Evolutionary conservation across 2,113 vertebrate genomes (phyloP), one percentile per base, ranked within the genome.

Genomic region (Etia nguti): DNA sequence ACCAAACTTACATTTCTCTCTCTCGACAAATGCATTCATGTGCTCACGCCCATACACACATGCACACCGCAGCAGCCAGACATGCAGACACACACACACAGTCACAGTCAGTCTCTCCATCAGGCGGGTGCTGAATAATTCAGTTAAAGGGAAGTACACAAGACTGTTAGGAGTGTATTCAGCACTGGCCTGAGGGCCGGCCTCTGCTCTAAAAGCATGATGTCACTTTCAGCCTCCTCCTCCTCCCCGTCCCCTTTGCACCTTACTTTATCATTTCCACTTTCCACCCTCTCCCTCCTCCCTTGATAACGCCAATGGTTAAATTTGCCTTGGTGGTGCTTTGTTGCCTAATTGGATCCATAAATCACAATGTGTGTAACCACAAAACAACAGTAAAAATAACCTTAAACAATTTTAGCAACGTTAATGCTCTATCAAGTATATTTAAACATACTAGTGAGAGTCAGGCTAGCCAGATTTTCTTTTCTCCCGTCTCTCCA

Each of bases 171-270:
- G 87, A 92, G 91, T 70, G 90, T 90, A 88, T 95, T 88, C 90
- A 88, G 92, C 8, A 20, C 56, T 86, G 93, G 93, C 94, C 95
- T 73, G 86, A 86, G 94, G 95, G 93, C 80, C 79, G 86, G 86
- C 87, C 90, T 83, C 87, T 84, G 86, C 86, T 95, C 90, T 96
- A 92, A 95, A 96, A 95, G 94, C 91, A 95, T 95, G 93, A 96
- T 94, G 94, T 95, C 95, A 95, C 84, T 13, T 70, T n/a, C 83
- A 92, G 88, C 87, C 82, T 83, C 68, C 86, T 84, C 68, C 92
- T 60, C 56, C 56, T 62, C 24, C 50, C 29, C 3, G 22, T 85
- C 79, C 36, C 85, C 81, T 82, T 38, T 75, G 70, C 62, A 89
- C 83, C 65, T 83, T 79, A 84, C 56, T 84, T 93, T 88, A 84